Evolutionary conservation across 2,797 vertebrate genomes (phyloP).

Genomic region (Octomys mimax): DNA sequence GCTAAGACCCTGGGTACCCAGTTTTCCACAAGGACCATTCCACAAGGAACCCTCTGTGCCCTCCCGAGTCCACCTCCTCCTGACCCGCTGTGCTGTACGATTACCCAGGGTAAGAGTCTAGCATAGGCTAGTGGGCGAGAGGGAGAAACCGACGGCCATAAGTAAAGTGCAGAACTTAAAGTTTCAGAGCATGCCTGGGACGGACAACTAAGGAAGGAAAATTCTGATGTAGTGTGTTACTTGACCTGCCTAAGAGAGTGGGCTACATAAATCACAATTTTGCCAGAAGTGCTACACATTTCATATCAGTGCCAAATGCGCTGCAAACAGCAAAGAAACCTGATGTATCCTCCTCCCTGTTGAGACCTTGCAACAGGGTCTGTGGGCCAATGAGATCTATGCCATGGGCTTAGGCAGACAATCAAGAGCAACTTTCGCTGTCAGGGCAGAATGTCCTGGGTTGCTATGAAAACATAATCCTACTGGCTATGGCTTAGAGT

Average conservation of each 20-base stretch:
- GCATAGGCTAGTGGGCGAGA: neutral
- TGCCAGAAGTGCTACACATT: slow-evolving; percentile 68
- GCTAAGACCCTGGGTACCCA: neutral
- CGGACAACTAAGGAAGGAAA: slow-evolving; percentile 67
- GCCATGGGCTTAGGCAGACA: neutral
- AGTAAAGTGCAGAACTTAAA: slow-evolving; percentile 66
- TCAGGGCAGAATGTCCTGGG: neutral
- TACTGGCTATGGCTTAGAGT: neutral
- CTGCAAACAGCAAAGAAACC: slow-evolving; percentile 45
- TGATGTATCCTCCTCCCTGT: neutral
- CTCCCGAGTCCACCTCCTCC: neutral
- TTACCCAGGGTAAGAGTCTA: neutral
- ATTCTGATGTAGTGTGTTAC: slow-evolving; percentile 67
- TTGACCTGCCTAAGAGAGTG: slow-evolving; percentile 45
- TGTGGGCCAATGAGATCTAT: neutral
- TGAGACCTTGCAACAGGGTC: neutral
- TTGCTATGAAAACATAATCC: slow-evolving; percentile 37
- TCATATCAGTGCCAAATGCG: neutral
- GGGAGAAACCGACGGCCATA: slow-evolving; percentile 64
- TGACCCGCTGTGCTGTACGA: neutral
- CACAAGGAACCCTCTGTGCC: neutral
- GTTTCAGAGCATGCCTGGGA: slow-evolving; percentile 60
- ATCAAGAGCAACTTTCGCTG: neutral
- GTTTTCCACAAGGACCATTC: neutral
- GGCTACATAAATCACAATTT: slow-evolving; percentile 60